A percentile compares a stretch with the other conserved stretches of the same genome.
phyloP scores from a whole-genome alignment of 2,113 vertebrate genomes.

The Xenotilapia leptura region DNA sequence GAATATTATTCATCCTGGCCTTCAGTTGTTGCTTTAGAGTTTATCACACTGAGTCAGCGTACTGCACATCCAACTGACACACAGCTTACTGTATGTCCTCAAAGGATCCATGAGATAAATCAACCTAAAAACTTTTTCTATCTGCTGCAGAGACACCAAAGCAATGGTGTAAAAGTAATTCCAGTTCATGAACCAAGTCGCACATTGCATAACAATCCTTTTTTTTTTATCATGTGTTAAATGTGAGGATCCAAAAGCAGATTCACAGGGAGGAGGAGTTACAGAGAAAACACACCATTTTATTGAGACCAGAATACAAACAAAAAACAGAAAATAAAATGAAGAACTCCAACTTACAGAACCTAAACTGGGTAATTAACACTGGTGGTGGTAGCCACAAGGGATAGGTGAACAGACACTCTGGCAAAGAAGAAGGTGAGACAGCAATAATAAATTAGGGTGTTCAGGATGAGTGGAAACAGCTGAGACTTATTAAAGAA shows the following conservation, averaged over 20 bases:
- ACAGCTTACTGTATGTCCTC: not conserved
- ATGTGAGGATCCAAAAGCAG: not conserved
- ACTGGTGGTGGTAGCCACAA: not conserved
- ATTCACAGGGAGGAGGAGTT: not conserved
- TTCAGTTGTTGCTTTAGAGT: not conserved
- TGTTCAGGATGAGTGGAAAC: not conserved
- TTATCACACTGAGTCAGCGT: not conserved
- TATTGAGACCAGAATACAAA: not conserved
- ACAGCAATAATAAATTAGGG: not conserved
- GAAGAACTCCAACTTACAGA: not conserved
- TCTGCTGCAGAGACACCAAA: not conserved
- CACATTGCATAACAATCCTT: not conserved
- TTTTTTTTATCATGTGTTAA: not conserved
- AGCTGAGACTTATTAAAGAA: not conserved
- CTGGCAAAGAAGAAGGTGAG: not conserved
- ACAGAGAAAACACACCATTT: not conserved
- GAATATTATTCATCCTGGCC: not conserved
- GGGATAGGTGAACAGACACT: not conserved
- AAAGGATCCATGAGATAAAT: not conserved
- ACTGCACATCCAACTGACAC: not conserved
- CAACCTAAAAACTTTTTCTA: not conserved
- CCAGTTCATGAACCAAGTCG: not conserved
- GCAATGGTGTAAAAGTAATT: not conserved
- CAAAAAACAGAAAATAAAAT: not conserved
- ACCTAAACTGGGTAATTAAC: not conserved